Evolutionary conservation across 2,113 vertebrate genomes (phyloP), one percentile per base, ranked within the genome.

Genomic region (Tetrao urogallus): DNA sequence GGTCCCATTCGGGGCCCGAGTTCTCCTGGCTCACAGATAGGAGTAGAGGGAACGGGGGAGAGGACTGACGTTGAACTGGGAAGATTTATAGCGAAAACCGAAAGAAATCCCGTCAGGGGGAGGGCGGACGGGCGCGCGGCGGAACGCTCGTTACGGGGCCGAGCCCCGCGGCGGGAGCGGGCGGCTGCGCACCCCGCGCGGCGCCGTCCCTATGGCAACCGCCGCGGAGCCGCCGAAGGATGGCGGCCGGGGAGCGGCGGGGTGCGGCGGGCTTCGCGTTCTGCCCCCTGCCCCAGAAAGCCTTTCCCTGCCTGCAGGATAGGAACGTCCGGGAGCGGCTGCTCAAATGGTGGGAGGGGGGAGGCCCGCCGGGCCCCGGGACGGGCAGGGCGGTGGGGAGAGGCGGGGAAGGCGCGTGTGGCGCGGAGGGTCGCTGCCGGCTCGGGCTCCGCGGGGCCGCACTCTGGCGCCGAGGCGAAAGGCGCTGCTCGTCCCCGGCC

Each of bases 311-410:
- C 42, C 88, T 98, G 82, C 92, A 94, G 74, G 57, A 80, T 79
- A 74, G 34, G 34, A 95, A 96, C 54, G 92, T 58, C 87, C 65
- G 60, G 21, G 81, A 84, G 20, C 93, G 97, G 8, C 97, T 98
- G n/a, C 95, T 96, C 72, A 98, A 98, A 90, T 98, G 98, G 98
- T 98, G 97, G 94, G 96, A 38, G 78, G 18, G 45, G 12, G 34
- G n/a, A 3, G 7, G 32, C 4, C 21, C 4, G 32, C n/a, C 15
- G 42, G 50, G 24, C 16, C 10, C 30, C 11, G 14, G 48, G 34
- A 16, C 15, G 20, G 54, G 45, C 25, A 16, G 56, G 43, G 27
- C 4, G 4, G 42, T 4, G 61, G 7, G 57, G 14, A 18, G 30
- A 48, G n/a, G 18, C 1, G 40, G 28, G 36, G 17, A 48, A 10